phyloP scores from a whole-genome alignment of 2,113 vertebrate species.

The Nyctibius bracteatus region DNA sequence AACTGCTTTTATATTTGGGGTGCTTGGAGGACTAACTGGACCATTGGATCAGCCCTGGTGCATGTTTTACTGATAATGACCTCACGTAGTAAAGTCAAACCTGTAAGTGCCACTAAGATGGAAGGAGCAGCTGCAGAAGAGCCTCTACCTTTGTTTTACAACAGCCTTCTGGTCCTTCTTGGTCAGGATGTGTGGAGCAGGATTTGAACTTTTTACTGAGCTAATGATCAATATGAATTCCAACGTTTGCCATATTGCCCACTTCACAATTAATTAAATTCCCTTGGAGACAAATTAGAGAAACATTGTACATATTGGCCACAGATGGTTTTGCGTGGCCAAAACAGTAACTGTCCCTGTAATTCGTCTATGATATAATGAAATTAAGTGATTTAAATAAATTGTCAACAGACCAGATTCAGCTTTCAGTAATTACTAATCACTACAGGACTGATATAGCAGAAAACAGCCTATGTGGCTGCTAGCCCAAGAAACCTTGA shows the following conservation, averaged over 20 bases:
- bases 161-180: background rate
- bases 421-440: slow-evolving; percentile 41
- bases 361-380: slow-evolving; percentile 40
- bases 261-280: slow-evolving; percentile 41
- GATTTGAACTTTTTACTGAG: slow-evolving; percentile 4
- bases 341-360: slow-evolving; percentile 16
- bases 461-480: slow-evolving; percentile 30
- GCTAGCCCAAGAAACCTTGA: background rate
- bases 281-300: slow-evolving; percentile 33
- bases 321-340: background rate
- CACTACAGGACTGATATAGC: background rate
- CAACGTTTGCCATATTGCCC: background rate
- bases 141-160: background rate
- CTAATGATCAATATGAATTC: slow-evolving; percentile 16
- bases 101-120: background rate
- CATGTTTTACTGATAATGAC: background rate
- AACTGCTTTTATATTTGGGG: background rate
- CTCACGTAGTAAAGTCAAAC: background rate
- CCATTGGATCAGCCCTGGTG: background rate
- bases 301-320: slow-evolving; percentile 2
- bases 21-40: background rate
- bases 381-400: slow-evolving; percentile 62
- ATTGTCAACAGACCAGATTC: slow-evolving; percentile 21
- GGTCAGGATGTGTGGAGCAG: background rate
- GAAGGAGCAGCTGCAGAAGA: background rate